Base-by-base conservation (phyloP, 2,113 vertebrate species). In the Myiozetetes cayanensis region DNA sequence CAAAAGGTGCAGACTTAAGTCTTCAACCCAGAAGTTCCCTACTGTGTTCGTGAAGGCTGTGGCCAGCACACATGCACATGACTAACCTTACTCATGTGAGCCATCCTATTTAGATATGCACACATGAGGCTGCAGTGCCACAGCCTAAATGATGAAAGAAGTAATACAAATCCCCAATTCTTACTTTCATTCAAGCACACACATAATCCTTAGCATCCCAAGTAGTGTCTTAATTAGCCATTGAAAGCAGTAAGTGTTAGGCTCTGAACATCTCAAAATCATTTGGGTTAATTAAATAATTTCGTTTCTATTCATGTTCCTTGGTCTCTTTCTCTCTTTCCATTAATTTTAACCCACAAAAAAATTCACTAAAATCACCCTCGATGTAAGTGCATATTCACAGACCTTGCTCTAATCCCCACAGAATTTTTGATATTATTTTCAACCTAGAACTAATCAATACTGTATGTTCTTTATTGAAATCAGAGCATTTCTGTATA, bases 201-300 rank as follows among this genome's bases (percentile, higher is more conserved):
- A 27, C 30, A 30, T 82, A 87, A 82, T 89, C 53, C 46, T 89
- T 85, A 73, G 58, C 30, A 43, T 83, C 12, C 25, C n/a, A 58
- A 85, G 43, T 2, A 53, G 50, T 55, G 35, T 86, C 90, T 62
- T 77, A 83, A 91, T 80, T 72, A 89, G 35, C 37, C 17, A 23
- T 83, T 83, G 50, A 87, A 85, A 90, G 58, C 62, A 59, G 1
- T 90, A 82, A 87, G 14, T 70, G 33, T 66, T 83, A 73, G 81
- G 43, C 14, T 85, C 87, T 91, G 85, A 89, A 96, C 24, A 67
- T 91, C 50, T 94, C 70, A 94, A 89, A 91, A 59, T 66, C 67
- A 52, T 33, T 88, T 71, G 63, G 9, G 21, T 24, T 96, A 91
- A 91, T 96, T 23, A 83, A 79, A 73, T 77, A 85, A 85, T 87